Conservation (phyloP, 2,888 invertebrate species). For the Dione vanillae region DNA sequence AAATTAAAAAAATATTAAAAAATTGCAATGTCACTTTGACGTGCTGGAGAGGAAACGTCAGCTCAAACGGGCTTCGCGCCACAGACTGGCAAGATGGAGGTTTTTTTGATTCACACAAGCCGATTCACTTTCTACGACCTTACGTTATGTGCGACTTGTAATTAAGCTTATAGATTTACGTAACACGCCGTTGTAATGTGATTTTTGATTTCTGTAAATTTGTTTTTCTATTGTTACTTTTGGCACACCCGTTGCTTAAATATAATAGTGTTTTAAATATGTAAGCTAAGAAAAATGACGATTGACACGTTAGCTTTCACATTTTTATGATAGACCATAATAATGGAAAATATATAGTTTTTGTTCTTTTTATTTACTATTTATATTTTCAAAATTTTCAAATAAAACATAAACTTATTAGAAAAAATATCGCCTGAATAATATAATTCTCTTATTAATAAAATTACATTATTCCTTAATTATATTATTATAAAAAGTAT, state of each 20-base stretch:
- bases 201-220: constrained; percentile 63
- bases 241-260: constrained; percentile 5
- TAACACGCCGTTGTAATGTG: constrained; percentile 76
- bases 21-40: constrained; percentile 63
- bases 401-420: no score
- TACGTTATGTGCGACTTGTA: constrained; percentile 80
- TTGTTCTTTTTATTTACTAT: no score
- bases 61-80: constrained; percentile 74
- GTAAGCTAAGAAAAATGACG: not conserved
- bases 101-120: constrained; percentile 83
- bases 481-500: not conserved
- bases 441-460: not conserved
- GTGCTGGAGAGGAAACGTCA: constrained; percentile 75
- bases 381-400: not conserved
- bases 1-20: constrained; percentile 64
- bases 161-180: constrained; percentile 80
- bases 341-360: not conserved
- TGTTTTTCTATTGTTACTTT: constrained; percentile 23
- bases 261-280: constrained; percentile 1
- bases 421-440: no score
- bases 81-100: constrained; percentile 82
- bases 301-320: constrained; percentile 13
- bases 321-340: not conserved
- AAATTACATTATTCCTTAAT: not conserved
- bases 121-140: constrained; percentile 85